Evolutionary conservation across 1,140 invertebrate species (phyloP).

Genomic region (Diorhabda sublineata): DNA sequence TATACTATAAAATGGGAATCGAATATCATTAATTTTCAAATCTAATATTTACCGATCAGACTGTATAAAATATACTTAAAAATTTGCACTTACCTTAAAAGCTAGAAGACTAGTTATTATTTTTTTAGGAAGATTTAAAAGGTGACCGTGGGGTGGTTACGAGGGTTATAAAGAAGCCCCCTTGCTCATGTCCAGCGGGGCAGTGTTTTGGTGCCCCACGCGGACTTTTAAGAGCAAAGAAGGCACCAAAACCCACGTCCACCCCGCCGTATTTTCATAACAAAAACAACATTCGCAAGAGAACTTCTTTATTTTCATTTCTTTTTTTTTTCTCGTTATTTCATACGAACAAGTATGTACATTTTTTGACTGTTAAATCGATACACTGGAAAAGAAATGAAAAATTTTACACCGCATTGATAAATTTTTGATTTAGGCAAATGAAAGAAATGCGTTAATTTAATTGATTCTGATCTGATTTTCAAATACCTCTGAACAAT

Average conservation of each 20-base stretch:
- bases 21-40: too few species aligned
- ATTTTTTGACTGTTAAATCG: conserved; percentile 8
- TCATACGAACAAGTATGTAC: conserved; percentile 30
- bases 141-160: conserved; percentile 27
- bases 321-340: conserved; percentile 16
- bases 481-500: too few species aligned
- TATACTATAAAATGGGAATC: too few species aligned
- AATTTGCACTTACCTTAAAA: too few species aligned
- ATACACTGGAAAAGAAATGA: background rate
- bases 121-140: background rate
- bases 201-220: conserved; percentile 69
- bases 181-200: conserved; percentile 50
- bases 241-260: conserved; percentile 49
- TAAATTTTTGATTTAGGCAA: background rate
- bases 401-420: background rate
- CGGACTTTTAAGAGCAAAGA: conserved; percentile 44
- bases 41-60: too few species aligned
- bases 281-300: conserved; percentile 45
- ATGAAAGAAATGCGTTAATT: background rate
- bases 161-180: conserved; percentile 46
- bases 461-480: too few species aligned
- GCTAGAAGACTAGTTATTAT: too few species aligned
- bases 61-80: too few species aligned
- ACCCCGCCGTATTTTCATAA: conserved; percentile 36
- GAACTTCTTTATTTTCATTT: conserved; percentile 47